Percentiles rank a stretch among this genome's conserved stretches.
These are phyloP conservation scores for Archocentrus centrarchus DNA, from an alignment of 2,113 vertebrate species.

Conservation along the genomic window DNA sequence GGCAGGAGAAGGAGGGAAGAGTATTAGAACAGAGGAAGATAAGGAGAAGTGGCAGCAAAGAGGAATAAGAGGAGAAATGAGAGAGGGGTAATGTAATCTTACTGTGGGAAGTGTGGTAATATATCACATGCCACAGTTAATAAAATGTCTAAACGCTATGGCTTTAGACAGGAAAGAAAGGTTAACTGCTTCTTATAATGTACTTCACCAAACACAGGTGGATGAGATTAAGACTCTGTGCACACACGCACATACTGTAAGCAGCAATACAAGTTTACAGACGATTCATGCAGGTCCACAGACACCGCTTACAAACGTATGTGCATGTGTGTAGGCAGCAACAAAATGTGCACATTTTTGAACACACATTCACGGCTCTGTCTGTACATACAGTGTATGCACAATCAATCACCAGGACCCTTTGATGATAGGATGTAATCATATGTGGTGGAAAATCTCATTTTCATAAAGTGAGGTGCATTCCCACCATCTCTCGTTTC, in stretches of 20 bases:
- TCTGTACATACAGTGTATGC: background rate
- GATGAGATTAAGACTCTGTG: constrained; percentile 39
- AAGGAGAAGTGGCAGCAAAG: constrained; percentile 24
- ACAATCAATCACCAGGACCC: constrained; percentile 15
- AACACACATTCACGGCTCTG: background rate
- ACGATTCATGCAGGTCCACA: background rate
- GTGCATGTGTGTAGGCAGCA: background rate
- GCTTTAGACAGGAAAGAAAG: constrained; percentile 70
- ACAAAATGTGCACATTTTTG: background rate
- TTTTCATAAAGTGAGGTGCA: constrained; percentile 47
- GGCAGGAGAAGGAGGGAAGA: constrained; percentile 3
- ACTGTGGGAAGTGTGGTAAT: constrained; percentile 71
- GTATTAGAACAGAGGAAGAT: constrained; percentile 20
- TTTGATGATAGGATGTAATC: constrained; percentile 41
- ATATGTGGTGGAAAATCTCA: constrained; percentile 46
- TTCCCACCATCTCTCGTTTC: background rate
- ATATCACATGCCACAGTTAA: constrained; percentile 78
- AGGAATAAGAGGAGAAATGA: constrained; percentile 41
- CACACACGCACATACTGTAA: background rate
- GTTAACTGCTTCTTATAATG: constrained; percentile 78
- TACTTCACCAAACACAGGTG: constrained; percentile 59
- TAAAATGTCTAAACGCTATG: constrained; percentile 70
- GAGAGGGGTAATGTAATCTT: constrained; percentile 71
- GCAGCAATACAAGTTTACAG: background rate
- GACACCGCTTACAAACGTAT: background rate